A percentile compares a stretch with the other conserved stretches of the same genome.
These are phyloP conservation scores for Rhynchopsitta pachyrhyncha DNA, from an alignment of 2,113 vertebrate species.

Conservation along the genomic window DNA sequence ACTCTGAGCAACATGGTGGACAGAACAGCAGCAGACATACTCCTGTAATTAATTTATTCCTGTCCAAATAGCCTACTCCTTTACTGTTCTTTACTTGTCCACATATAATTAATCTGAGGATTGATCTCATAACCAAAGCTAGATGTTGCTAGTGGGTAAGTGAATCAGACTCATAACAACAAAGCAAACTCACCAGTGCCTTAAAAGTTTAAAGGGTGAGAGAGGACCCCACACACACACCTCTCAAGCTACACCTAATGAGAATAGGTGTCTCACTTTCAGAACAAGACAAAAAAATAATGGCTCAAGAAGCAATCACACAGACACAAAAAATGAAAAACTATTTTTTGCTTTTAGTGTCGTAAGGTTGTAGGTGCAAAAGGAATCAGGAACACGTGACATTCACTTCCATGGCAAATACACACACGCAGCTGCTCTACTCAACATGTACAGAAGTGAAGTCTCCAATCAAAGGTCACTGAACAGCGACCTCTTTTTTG, in stretches of 20 bases:
- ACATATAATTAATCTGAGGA: conserved; percentile 11
- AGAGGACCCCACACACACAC: background rate
- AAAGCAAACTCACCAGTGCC: background rate
- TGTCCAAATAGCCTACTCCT: conserved; percentile 1
- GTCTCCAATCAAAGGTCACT: background rate
- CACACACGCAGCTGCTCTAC: background rate
- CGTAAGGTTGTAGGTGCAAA: background rate
- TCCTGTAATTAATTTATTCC: background rate
- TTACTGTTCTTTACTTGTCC: background rate
- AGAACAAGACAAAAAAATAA: background rate
- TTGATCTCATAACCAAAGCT: conserved; percentile 13
- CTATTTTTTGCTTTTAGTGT: background rate
- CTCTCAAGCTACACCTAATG: background rate
- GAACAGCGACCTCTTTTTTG: background rate
- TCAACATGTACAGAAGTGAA: background rate
- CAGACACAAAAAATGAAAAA: background rate
- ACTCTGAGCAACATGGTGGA: background rate
- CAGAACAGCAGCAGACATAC: background rate
- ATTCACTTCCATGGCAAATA: conserved; percentile 14
- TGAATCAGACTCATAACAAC: background rate
- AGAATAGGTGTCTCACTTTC: background rate
- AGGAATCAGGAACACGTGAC: background rate
- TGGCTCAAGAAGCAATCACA: background rate
- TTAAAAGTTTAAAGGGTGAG: background rate
- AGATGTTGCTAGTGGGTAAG: background rate